Conservation (phyloP, 2,113 vertebrate genomes). For the Vulpes lagopus region DNA sequence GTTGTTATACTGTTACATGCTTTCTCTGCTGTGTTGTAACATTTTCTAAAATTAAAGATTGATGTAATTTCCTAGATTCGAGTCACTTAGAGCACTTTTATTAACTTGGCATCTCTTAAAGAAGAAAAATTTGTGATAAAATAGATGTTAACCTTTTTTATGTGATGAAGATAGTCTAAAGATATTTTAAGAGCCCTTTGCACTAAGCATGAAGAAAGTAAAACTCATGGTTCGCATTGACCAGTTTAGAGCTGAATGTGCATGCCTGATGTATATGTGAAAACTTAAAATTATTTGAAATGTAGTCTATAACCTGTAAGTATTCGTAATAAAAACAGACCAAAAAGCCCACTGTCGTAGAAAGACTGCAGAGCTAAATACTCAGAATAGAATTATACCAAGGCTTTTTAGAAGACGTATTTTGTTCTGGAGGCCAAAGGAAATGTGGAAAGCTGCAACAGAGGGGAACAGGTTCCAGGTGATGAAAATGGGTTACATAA, state of each 20-base stretch:
- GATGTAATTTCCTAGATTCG: slow-evolving; percentile 27
- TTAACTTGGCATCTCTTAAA: slow-evolving; percentile 56
- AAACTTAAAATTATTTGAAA: slow-evolving; percentile 1
- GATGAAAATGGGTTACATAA: background rate
- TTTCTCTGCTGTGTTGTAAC: background rate
- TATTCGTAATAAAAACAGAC: background rate
- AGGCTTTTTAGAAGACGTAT: background rate
- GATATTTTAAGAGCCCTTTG: slow-evolving; percentile 32
- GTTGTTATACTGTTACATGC: background rate
- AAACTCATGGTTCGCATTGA: background rate
- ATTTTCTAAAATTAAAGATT: slow-evolving; percentile 42
- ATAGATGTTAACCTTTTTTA: slow-evolving; percentile 50
- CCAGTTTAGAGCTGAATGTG: background rate
- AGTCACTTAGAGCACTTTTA: slow-evolving; percentile 23
- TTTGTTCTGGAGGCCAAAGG: background rate
- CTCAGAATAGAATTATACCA: background rate
- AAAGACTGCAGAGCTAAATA: background rate
- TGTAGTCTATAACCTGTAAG: background rate
- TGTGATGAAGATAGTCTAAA: background rate
- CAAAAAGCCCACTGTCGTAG: background rate
- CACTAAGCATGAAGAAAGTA: background rate
- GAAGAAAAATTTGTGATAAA: slow-evolving; percentile 23
- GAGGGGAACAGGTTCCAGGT: background rate
- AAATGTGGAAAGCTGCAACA: background rate
- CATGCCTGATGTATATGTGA: background rate